These are phyloP conservation scores for Paramacrobiotus metropolitanus DNA, from an alignment of 1,140 invertebrate genomes.

Conservation along the genomic window DNA sequence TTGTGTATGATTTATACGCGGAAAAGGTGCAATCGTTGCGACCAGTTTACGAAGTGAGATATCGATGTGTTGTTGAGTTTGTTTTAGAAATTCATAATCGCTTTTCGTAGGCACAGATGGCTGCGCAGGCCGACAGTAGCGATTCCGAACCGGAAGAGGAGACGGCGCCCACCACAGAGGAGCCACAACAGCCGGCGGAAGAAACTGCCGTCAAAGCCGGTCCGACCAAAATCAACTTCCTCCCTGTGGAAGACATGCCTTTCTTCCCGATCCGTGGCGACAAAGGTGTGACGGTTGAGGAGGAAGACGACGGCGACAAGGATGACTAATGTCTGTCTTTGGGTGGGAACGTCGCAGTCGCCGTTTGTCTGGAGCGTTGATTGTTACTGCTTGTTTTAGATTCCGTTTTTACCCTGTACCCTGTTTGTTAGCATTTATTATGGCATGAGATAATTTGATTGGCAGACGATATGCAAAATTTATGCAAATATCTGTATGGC, in stretches of 20 bases:
- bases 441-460: too few species aligned
- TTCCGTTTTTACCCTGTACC: too few species aligned
- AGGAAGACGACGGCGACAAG: background rate
- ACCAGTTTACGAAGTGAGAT: too few species aligned
- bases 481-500: too few species aligned
- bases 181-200: background rate
- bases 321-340: too few species aligned
- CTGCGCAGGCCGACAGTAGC: constrained; percentile 3
- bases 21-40: constrained; percentile 34
- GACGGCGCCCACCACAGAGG: background rate
- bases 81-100: constrained; percentile 1
- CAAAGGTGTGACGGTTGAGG: background rate
- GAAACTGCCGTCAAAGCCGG: background rate
- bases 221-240: background rate
- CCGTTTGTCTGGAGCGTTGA: too few species aligned
- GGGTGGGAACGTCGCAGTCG: too few species aligned
- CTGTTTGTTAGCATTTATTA: too few species aligned
- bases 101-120: background rate
- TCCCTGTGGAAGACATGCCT: background rate
- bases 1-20: constrained; percentile 71
- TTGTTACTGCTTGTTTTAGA: too few species aligned
- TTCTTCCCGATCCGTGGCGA: constrained; percentile 5
- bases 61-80: constrained; percentile 14
- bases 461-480: too few species aligned
- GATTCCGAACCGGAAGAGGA: background rate